Base-by-base conservation (phyloP, 2,797 vertebrate genomes). In the Amphiprion clarkii region DNA sequence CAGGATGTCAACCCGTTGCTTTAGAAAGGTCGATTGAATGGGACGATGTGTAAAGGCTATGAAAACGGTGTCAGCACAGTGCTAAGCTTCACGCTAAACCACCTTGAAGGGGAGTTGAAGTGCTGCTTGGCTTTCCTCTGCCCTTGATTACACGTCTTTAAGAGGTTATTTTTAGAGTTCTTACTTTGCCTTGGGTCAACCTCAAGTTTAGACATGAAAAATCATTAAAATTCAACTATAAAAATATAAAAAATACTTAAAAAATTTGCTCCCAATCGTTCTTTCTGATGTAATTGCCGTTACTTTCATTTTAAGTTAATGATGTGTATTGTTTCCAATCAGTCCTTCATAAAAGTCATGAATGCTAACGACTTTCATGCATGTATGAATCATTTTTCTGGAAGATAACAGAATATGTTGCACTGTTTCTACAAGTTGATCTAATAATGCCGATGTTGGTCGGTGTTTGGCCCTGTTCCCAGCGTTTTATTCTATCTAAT, bases 11-110 rank as follows among this genome's bases (percentile, higher is more conserved):
- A 65, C 76, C 79, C 61, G 36, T 75, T 76, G 73, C 86, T 83
- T 66, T 65, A 79, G 87, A 85, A 73, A 82, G 85, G 84, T 89
- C 71, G 39, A 67, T 71, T 83, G 78, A 87, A 90, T 81, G 71
- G 82, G 79, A 74, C 78, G 52, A 57, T 84, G 76, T 86, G 82
- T 83, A 80, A 87, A 90, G 74, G 79, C 65, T 71, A 52, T 83
- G 55, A 85, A 88, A 87, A 79, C 17, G 52, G 65, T 77, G 85
- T 89, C 81, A 61, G 74, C 1, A 3, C 57, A 23, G 39, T 51
- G 73, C 70, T 74, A 78, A 81, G 78, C 65, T 66, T 13, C 68
- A 58, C 59, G 53, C 44, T 77, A 74, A 84, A 74, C 82, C 52
- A 60, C 60, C 74, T 78, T 81, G 69, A 81, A 69, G 72, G 68